Conservation (phyloP, 2,888 invertebrate genomes). For the Physocephala rufipes region DNA sequence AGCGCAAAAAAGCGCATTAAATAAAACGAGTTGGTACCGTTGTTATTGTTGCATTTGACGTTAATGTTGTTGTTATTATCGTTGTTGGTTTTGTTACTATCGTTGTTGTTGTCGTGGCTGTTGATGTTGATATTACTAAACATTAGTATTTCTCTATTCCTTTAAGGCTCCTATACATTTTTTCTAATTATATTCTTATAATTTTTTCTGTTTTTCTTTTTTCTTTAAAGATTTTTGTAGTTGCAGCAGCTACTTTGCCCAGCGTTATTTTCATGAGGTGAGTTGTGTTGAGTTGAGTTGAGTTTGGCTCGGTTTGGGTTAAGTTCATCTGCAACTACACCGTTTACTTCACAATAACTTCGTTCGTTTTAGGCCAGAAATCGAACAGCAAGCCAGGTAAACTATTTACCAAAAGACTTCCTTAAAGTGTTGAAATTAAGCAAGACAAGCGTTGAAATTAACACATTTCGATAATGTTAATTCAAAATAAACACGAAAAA, state of each 20-base stretch:
- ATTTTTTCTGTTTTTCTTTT: background rate
- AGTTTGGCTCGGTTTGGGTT: background rate
- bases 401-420: constrained; percentile 25
- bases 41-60: too few species aligned
- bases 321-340: too few species aligned
- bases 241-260: background rate
- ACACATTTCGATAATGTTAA: constrained; percentile 27
- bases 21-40: constrained; percentile 22
- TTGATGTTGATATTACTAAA: too few species aligned
- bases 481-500: background rate
- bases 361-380: constrained; percentile 1
- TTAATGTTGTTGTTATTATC: too few species aligned
- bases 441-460: constrained; percentile 30
- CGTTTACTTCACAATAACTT: too few species aligned
- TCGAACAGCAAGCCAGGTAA: background rate
- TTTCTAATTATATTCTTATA: background rate
- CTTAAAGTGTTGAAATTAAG: constrained; percentile 30
- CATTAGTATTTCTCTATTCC: too few species aligned
- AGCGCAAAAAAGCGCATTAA: constrained; percentile 17
- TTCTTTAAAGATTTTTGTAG: background rate
- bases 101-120: too few species aligned
- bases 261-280: too few species aligned
- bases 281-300: background rate
- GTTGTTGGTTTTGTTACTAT: background rate
- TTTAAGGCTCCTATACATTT: background rate